Conservation (phyloP, 2,113 vertebrate genomes). For the Spizaetus ornatus region DNA sequence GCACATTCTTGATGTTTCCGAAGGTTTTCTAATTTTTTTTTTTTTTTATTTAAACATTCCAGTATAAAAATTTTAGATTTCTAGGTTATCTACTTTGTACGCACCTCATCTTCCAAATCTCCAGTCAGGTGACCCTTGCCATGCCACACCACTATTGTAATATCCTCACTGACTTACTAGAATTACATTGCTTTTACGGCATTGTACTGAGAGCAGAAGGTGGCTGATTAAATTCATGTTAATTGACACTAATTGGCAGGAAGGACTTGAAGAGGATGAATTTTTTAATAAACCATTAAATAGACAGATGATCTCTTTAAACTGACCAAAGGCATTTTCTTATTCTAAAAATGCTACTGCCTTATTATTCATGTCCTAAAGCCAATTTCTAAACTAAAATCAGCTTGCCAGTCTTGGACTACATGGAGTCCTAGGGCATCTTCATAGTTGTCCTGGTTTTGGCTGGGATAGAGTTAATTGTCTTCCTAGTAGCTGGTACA, state of each 20-base stretch:
- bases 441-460: not conserved
- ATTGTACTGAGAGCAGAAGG: not conserved
- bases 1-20: not conserved
- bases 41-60: fast-evolving
- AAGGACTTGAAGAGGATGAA: constrained; percentile 8
- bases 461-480: too few species aligned
- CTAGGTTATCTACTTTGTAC: not conserved
- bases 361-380: not conserved
- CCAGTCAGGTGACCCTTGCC: not conserved
- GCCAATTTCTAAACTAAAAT: not conserved
- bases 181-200: not conserved
- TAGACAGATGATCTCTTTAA: constrained; percentile 16
- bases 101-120: not conserved
- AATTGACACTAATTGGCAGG: constrained; percentile 39
- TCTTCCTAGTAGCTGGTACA: too few species aligned
- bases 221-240: constrained; percentile 13
- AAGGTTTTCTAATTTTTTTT: not conserved
- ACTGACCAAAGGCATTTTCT: not conserved
- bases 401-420: not conserved
- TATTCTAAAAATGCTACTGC: not conserved
- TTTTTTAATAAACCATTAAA: constrained; percentile 39
- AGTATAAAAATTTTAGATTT: not conserved
- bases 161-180: not conserved
- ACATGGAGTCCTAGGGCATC: not conserved
- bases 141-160: not conserved